Conservation (phyloP, 2,113 vertebrate genomes). For the Siniperca chuatsi region DNA sequence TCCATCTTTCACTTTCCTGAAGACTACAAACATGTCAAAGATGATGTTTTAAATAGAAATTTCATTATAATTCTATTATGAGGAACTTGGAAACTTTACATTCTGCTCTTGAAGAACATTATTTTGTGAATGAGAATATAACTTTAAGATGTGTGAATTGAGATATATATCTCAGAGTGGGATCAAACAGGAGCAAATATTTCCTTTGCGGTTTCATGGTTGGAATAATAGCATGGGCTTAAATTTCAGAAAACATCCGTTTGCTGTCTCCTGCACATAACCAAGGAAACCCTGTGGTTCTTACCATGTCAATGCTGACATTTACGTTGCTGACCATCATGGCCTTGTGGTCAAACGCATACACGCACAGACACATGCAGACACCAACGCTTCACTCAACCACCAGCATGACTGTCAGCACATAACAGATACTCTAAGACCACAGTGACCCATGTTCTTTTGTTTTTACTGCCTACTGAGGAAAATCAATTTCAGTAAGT, state of each 20-base stretch:
- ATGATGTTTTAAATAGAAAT: constrained; percentile 1
- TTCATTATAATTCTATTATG: not conserved
- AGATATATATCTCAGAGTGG: not conserved
- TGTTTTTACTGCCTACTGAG: not conserved
- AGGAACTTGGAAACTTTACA: not conserved
- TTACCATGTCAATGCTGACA: constrained; percentile 44
- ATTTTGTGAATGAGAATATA: not conserved
- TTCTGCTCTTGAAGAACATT: not conserved
- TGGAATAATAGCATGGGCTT: constrained; percentile 22
- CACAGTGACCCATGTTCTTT: constrained; percentile 41
- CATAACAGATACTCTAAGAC: constrained; percentile 34
- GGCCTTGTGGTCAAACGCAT: constrained; percentile 50
- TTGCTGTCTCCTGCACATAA: constrained; percentile 31
- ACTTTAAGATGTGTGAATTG: not conserved
- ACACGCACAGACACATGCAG: constrained; percentile 42
- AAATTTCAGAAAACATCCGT: constrained; percentile 61
- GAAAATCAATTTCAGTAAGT: not conserved
- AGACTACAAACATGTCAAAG: not conserved
- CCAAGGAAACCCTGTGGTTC: constrained; percentile 79
- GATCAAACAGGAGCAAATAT: constrained; percentile 22
- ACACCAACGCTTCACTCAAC: constrained; percentile 45
- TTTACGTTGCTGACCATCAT: constrained; percentile 26
- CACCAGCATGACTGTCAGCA: constrained; percentile 59
- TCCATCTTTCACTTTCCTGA: constrained; percentile 19
- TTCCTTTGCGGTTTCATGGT: constrained; percentile 41